Base-by-base conservation (phyloP, 2,888 invertebrate species). In the Pyrrhosoma nymphula region DNA sequence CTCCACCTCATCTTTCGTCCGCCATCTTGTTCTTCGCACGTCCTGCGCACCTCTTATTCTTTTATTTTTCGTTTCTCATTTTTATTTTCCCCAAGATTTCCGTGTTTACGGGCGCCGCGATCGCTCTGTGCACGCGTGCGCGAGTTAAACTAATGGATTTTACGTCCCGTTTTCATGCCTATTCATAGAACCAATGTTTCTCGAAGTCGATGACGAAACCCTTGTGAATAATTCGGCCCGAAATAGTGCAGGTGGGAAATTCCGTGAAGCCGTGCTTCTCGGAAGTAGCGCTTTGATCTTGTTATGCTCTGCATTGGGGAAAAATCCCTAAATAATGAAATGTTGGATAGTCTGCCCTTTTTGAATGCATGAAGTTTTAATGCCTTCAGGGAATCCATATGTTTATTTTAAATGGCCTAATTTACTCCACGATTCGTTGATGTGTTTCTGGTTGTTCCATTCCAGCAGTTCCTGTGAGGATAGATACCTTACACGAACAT, bases 171-270 rank as follows among this genome's bases (percentile, higher is more conserved):
- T 93, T 93, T 69, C 69, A 69, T 47, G 23, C 75, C 75, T 63
- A 69, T 93, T 93, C 47, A n/a, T 56, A 91, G 90, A 56, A 10
- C 75, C 69, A 47, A 93, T 93, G 69, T 69, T 75, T 93, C 93
- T 93, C 93, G n/a, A 4, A 35, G 35, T 35, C 56, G 75, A 39
- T 69, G 69, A 69, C 93, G 69, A 60, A 93, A 63, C n/a, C 20
- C 93, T 63, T 75, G 69, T 93, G 93, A 93, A 63, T 93, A 93
- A 93, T 93, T 93, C 69, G n/a, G 69, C 63, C 93, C 35, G 93
- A 63, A 93, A 93, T 93, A 93, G 63, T 47, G 35, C 93, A n/a
- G 82, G 82, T 82, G 69, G 93, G 47, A 93, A 47, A 69, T 93
- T 93, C 93, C 69, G 69, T 63, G 69, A 93, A 69, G 20, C 47